These are phyloP conservation scores for Lasioglossum baleicum DNA, from an alignment of 1,140 invertebrate genomes.

Conservation along the genomic window DNA sequence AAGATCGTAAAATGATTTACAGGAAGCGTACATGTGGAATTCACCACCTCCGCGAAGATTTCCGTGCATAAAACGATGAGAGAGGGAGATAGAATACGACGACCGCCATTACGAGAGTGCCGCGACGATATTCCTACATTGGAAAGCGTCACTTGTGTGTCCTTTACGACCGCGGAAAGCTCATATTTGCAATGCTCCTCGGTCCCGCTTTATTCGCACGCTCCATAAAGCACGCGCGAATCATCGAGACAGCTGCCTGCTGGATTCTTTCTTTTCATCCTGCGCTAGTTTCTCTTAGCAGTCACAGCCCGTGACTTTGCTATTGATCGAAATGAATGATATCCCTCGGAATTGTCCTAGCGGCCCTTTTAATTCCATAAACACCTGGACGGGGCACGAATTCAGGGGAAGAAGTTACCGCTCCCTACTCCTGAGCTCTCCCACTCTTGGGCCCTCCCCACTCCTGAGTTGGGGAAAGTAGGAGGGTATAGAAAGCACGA, in stretches of 20 bases:
- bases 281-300: neutral
- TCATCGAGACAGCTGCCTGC: constrained; percentile 28
- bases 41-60: constrained; percentile 25
- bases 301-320: neutral
- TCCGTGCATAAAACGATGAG: constrained; percentile 25
- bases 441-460: no score
- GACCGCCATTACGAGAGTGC: constrained; percentile 30
- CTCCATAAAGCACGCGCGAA: constrained; percentile 43
- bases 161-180: constrained; percentile 36
- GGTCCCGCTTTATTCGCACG: constrained; percentile 35
- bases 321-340: neutral
- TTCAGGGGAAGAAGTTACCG: no score
- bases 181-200: constrained; percentile 46
- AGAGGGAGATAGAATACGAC: constrained; percentile 40
- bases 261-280: neutral
- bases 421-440: no score
- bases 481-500: no score
- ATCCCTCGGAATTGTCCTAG: neutral
- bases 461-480: no score
- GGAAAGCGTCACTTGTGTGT: constrained; percentile 5
- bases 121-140: neutral
- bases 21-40: neutral
- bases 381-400: no score
- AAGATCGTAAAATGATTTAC: constrained; percentile 3
- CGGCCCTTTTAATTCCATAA: no score